Evolutionary conservation across 2,888 invertebrate genomes (phyloP), one percentile per base, ranked within the genome.

Genomic region (Masnerella sp.): DNA sequence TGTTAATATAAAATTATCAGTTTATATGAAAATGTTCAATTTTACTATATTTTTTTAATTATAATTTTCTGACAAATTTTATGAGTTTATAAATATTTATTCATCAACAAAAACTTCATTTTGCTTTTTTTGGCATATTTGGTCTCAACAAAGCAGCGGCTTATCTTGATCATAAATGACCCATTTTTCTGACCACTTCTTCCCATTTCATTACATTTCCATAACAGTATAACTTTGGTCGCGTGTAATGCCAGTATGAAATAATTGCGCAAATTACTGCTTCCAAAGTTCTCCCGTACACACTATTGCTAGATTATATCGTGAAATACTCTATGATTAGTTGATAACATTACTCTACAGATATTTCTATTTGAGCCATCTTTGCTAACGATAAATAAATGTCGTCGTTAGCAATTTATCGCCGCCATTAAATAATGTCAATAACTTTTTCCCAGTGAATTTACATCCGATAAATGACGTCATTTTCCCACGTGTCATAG

Each of bases 171-270:
- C 58, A 68, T 12, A 38, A 54, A 70, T 49, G 62, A 69, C 74
- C 76, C 69, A 72, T 65, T 72, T 70, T 52, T 40, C 15, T 43
- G 61, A 38, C 18, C 67, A 62, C 64, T 11, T 20, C 38, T 49
- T 40, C 64, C 18, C 73, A 17, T 65, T 65, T 56, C 61, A 45
- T 67, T 54, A 65, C 49, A 67, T 61, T 59, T 61, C 71, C 71
- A 64, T 65, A 64, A 58, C 56, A 17, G 54, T 28, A 61, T 28
- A 67, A 61, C 34, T 61, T 61, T 45, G 67, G 18, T 72, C 61
- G 72, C 72, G 72, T 72, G 72, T 54, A 72, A 72, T 45, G 30
- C 18, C 47, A 25, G 61, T 61, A 65, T 72, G 61, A 65, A 72
- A 65, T 72, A 67, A 61, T 72, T 43, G 42, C 56, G 14, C 65